Base-by-base conservation (phyloP, 2,113 vertebrate genomes). In the Myotis yumanensis region DNA sequence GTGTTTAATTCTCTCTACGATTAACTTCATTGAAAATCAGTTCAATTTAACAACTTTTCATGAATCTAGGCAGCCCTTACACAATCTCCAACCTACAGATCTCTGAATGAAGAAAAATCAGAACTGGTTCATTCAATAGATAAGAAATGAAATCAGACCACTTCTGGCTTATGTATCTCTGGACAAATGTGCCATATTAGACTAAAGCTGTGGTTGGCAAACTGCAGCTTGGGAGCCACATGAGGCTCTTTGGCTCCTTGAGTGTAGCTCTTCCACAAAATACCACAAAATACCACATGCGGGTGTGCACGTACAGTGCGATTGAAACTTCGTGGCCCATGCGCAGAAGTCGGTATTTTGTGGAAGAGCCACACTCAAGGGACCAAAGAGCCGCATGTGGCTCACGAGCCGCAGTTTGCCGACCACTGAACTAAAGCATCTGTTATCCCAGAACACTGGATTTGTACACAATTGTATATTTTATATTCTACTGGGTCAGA, bases 101-200 rank as follows among this genome's bases (percentile, higher is more conserved):
- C 51, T 90, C 51, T 64, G 37, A 91, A 17, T 48, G 15, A 81
- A 89, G 68, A 32, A 69, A 88, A 90, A n/a, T 84, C 7, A 30
- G 28, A 25, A 80, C 32, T n/a, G 5, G 9, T n/a, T 86, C 59
- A 88, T 52, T 23, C 12, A 79, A 79, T 32, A 81, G 71, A 37
- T 46, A 75, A 92, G 69, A 91, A 90, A 77, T 79, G 25, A 90
- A 94, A 69, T 92, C 32, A 94, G 68, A 64, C 35, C 62, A 86
- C 17, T 54, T 35, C 32, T 86, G 48, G 16, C 5, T 52, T 75
- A 46, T 14, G 25, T 68, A 77, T 10, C 59, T 52, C 80, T 59
- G 11, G 18, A n/a, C 3, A 92, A 91, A 52, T 62, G 35, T 35
- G 14, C n/a, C 4, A 4, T 83, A 69, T 37, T 81, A 72, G 46